Evolutionary conservation across 2,797 vertebrate genomes (phyloP), one percentile per base, ranked within the genome.

Genomic region (Miichthys miiuy): DNA sequence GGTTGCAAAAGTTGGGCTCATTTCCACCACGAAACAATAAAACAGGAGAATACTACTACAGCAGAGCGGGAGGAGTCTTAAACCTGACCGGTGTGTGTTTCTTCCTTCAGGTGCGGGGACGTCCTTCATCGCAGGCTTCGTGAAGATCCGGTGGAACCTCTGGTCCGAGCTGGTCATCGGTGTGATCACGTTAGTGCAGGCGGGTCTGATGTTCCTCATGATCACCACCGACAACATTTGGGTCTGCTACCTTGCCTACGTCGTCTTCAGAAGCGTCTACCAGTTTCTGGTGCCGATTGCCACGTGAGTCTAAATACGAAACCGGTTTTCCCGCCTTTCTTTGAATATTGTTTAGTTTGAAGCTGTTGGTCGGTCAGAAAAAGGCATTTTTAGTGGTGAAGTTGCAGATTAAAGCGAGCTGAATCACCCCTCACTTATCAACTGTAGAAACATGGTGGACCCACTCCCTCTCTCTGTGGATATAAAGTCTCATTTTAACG

Each of bases 201-300:
- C 97, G 0, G 95, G 89, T 27, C 91, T 99, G 70, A 91, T 99
- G 21, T 93, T 98, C 9, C 88, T 98, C 72, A 97, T 98, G 96
- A 83, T 85, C 54, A 91, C 46, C 21, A 96, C 96, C 0, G 0
- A 3, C 6, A 84, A 93, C 85, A 97, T 99, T 71, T 99, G 98
- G 98, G 58, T 97, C 17, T 99, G 97, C 93, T 99, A 99, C 0
- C 0, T 50, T 0, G 66, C 96, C 76, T 98, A 97, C 0, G 73
- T 96, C 41, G 83, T 99, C 63, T 99, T 99, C 93, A 95, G 96
- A 0, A 90, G 97, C n/a, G 94, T 96, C 87, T 94, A 99, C 92
- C 98, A 99, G 94, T 98, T 99, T 80, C 95, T 99, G 72, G 97
- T 99, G 81, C 98, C 98, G 14, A 95, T 99, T 0, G 98, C 98